Evolutionary conservation across 2,888 invertebrate species (phyloP).

Genomic region (Ennomos erosarius): DNA sequence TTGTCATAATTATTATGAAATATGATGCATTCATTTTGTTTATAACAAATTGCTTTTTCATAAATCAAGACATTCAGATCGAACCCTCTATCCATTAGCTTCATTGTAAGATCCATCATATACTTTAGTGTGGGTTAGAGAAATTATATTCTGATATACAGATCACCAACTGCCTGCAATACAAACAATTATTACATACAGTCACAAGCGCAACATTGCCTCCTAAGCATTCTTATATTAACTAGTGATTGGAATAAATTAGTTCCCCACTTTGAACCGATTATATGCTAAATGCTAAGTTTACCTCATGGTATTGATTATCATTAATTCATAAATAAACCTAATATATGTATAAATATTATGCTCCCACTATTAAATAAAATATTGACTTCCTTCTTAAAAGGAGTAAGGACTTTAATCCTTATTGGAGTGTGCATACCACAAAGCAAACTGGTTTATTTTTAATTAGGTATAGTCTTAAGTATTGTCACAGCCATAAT

Average conservation of each 20-base stretch:
- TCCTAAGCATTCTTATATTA: constrained; percentile 3
- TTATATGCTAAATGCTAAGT: background rate
- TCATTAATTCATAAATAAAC: too few species aligned
- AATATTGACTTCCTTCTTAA: too few species aligned
- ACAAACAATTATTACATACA: constrained; percentile 70
- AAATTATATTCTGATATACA: constrained; percentile 72
- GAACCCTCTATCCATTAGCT: constrained; percentile 52
- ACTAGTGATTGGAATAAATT: constrained; percentile 5
- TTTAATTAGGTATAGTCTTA: background rate
- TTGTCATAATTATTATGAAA: constrained; percentile 7
- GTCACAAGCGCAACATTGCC: constrained; percentile 19
- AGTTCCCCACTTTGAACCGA: background rate
- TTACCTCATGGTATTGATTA: too few species aligned
- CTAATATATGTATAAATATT: too few species aligned
- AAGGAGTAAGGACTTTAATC: too few species aligned
- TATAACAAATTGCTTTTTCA: constrained; percentile 21
- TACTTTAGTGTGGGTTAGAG: constrained; percentile 62
- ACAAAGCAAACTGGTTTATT: background rate
- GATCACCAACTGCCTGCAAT: constrained; percentile 85
- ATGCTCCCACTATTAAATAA: too few species aligned
- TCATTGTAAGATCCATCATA: constrained; percentile 67
- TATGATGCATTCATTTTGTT: constrained; percentile 4
- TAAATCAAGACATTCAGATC: constrained; percentile 38
- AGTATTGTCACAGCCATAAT: background rate
- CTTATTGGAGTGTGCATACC: background rate